Conservation (phyloP, 2,888 invertebrate species). For the Mechanitis messenoides region DNA sequence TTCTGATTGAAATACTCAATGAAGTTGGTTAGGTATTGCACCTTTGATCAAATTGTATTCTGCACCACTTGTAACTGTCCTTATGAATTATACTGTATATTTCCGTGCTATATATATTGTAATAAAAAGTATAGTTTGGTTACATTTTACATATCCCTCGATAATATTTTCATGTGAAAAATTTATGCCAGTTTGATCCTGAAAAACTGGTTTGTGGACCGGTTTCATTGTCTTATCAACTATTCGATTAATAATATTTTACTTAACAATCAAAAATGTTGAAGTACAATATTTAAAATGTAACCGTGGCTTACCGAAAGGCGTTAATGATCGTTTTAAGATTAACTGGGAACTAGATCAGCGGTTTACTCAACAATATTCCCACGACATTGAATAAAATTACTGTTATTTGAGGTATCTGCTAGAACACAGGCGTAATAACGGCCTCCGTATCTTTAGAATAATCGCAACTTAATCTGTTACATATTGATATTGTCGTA, state of each 20-base stretch:
- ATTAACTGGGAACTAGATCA: conserved; percentile 70
- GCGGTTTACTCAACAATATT: conserved; percentile 60
- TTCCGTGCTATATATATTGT: not conserved
- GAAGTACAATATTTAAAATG: conserved; percentile 31
- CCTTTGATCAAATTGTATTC: conserved; percentile 5
- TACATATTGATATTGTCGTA: not conserved
- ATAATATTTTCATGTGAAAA: no score
- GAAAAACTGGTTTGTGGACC: no score
- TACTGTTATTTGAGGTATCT: conserved; percentile 57
- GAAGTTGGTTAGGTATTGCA: conserved; percentile 23
- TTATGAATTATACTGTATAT: not conserved
- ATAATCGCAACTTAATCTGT: not conserved
- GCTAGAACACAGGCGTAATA: conserved; percentile 18
- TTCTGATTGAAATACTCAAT: conserved; percentile 51
- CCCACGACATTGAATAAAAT: conserved; percentile 73
- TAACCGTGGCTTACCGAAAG: conserved; percentile 50
- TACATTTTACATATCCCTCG: no score
- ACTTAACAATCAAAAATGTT: not conserved
- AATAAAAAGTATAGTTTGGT: no score
- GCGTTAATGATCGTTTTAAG: conserved; percentile 59
- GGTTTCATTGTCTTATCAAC: no score
- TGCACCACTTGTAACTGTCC: conserved; percentile 4
- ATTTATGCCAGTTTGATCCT: no score
- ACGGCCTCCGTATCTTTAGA: conserved; percentile 9
- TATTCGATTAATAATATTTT: no score